These are phyloP conservation scores for Mya arenaria DNA, from an alignment of 1,140 invertebrate species.

Conservation along the genomic window DNA sequence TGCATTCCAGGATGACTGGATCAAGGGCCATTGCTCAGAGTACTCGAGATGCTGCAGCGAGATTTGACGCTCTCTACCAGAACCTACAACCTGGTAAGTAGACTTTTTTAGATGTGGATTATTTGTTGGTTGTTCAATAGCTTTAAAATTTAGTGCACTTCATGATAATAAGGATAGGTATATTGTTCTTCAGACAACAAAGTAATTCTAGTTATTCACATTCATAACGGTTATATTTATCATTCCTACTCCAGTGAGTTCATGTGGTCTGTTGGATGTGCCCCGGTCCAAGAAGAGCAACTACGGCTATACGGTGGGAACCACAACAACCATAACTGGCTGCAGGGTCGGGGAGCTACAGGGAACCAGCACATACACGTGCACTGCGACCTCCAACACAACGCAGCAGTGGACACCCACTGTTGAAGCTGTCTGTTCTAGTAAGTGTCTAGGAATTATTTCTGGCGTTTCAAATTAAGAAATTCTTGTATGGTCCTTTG, in stretches of 20 bases:
- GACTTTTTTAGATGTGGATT: too few relatives aligned
- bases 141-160: too few relatives aligned
- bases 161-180: background rate
- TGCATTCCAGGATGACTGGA: slow-evolving; percentile 29
- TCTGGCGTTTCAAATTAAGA: too few relatives aligned
- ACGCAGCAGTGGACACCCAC: slow-evolving; percentile 40
- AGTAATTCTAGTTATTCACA: background rate
- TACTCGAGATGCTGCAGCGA: slow-evolving; percentile 1
- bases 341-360: slow-evolving; percentile 32
- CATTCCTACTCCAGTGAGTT: slow-evolving; percentile 15
- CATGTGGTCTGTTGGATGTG: slow-evolving; percentile 44
- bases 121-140: too few relatives aligned
- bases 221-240: background rate
- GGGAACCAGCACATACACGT: slow-evolving; percentile 29
- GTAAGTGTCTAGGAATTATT: too few relatives aligned
- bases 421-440: slow-evolving; percentile 23
- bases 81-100: slow-evolving; percentile 28
- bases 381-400: slow-evolving; percentile 34
- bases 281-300: slow-evolving; percentile 37
- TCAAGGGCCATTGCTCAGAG: slow-evolving; percentile 10
- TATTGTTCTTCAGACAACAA: background rate
- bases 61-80: slow-evolving; percentile 3
- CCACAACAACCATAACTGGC: slow-evolving; percentile 29
- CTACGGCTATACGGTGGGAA: slow-evolving; percentile 32
- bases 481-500: too few relatives aligned